Base-by-base conservation (phyloP, 2,113 vertebrate species). In the Mobula birostris region DNA sequence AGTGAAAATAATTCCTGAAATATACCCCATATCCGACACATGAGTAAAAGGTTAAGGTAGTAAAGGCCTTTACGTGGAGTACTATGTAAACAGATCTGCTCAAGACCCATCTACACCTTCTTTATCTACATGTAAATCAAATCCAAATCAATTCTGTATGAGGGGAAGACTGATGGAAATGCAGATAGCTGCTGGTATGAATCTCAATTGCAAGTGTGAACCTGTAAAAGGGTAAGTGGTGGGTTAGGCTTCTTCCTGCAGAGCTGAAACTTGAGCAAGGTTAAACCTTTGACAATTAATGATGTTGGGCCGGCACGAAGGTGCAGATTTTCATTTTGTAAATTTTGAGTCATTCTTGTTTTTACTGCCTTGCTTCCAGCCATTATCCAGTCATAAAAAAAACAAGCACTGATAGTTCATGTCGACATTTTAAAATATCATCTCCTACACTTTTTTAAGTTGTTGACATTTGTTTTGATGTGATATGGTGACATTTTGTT, bases 1-100 rank as follows among this genome's bases (percentile, higher is more conserved):
- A 85, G 40, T 56, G 56, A 85, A 85, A 85, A 58, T 21, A 85
- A 58, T 21, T 58, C 48, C 82, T 85, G 82, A 85, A 85, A 85
- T 85, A 58, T 58, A 19, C 7, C 2, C 15, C 79, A 82, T 36
- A 82, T 82, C 79, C 21, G 82, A 56, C 40, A 85, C 48, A 17
- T 56, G 82, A 21, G 19, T 2, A 83, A 85, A 27, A 24, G 21
- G 7, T 24, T 48, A 19, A 58, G 8, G 82, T 27, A 85, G 48
- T 80, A 3, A 80, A 19, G 3, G 5, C 12, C 15, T 80, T 80
- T 80, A 36, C 82, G 27, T 36, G n/a, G 77, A 79, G 32, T 15
- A 5, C 77, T 36, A 24, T 74, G 11, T 36, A 36, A 79, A 32
- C 48, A 85, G 48, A 85, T 58, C 48, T 85, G 82, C 21, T 85